phyloP scores from a whole-genome alignment of 2,113 vertebrate genomes.

The Neogale vison region DNA sequence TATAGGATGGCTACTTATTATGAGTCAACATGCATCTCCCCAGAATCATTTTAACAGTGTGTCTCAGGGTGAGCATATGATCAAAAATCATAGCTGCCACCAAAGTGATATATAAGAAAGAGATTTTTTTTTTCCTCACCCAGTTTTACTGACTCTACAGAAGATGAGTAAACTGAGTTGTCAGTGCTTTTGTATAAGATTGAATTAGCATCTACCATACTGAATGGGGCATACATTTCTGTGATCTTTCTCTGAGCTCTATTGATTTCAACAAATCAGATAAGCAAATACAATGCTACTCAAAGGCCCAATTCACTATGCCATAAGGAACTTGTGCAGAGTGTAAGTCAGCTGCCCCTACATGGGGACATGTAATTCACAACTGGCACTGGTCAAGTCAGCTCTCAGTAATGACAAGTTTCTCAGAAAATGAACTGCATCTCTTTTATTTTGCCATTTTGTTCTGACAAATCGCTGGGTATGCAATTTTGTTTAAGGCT shows the following conservation, averaged over 20 bases:
- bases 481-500: not conserved
- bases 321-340: not conserved
- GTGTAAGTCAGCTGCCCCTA: not conserved
- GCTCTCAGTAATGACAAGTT: not conserved
- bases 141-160: not conserved
- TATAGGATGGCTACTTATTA: not conserved
- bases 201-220: not conserved
- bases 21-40: not conserved
- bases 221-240: not conserved
- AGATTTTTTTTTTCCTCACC: not conserved
- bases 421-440: not conserved
- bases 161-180: not conserved
- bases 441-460: constrained; percentile 36
- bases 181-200: not conserved
- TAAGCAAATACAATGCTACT: not conserved
- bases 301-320: not conserved
- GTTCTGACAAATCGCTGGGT: not conserved
- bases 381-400: not conserved
- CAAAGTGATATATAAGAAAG: not conserved
- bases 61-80: not conserved
- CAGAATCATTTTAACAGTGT: not conserved
- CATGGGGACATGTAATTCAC: not conserved
- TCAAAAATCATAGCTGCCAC: constrained; percentile 1
- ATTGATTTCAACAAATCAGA: not conserved
- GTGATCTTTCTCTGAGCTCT: not conserved